Base-by-base conservation (phyloP, 1,140 invertebrate genomes). In the Brachionus manjavacas region DNA sequence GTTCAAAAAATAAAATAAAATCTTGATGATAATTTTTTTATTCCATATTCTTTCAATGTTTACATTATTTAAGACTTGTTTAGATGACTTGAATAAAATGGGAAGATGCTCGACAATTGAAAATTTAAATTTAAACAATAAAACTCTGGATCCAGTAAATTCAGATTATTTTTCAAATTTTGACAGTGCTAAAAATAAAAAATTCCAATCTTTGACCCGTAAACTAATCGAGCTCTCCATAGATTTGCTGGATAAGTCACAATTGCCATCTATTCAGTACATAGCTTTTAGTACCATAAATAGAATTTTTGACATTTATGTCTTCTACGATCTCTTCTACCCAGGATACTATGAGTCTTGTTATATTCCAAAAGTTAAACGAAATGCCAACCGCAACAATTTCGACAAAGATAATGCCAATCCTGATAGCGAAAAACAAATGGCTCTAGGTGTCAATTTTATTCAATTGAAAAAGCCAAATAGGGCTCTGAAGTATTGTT, bases 201-300 rank as follows among this genome's bases (percentile, higher is more conserved):
- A 72, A 35, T 84, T 84, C 31, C 70, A 84, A 52, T 23, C 23
- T n/a, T 49, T 74, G 12, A 64, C 83, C 11, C 25, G 64, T 0
- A 84, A 84, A 64, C 14, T 84, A 11, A 72, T 83, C 25, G 64
- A 83, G 12, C 16, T 84, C 12, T 74, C 83, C 1, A n/a, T 84
- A n/a, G 81, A 83, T 64, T 20, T 83, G 46, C 76, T 84, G 12
- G 20, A 49, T 11, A 84, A 70, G 46, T 46, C 16, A 8, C 23
- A 74, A 16, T 12, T 31, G 23, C 55, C 70, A 0, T 43, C 46
- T 12, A 39, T 76, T 12, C 83, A 84, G 20, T 84, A 84, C 23
- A 70, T 84, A 23, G 68, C 83, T 14, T 60, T 84, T 9, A 35
- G 6, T 12, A 55, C 68, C 6, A 84, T 84, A 20, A 84, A 84